Evolutionary conservation across 2,113 vertebrate species (phyloP).

Genomic region (Burhinus bistriatus): DNA sequence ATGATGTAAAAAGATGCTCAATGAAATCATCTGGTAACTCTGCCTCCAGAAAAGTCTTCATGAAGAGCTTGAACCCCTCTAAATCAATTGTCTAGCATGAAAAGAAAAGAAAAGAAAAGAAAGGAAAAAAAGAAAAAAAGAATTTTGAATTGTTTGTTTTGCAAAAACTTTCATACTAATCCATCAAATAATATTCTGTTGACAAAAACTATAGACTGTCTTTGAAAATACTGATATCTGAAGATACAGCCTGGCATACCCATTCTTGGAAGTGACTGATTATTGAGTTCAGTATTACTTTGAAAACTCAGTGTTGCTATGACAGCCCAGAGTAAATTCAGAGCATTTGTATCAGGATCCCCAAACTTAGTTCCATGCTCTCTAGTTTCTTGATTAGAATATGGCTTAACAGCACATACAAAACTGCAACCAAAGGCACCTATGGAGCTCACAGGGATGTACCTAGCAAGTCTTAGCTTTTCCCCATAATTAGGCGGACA

Average conservation of each 20-base stretch:
- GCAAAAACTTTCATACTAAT: neutral
- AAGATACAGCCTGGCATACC: neutral
- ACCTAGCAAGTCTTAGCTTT: neutral
- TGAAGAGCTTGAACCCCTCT: conserved; percentile 93
- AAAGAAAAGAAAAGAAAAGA: neutral
- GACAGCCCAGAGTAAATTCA: neutral
- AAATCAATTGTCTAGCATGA: conserved; percentile 87
- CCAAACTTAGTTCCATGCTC: neutral
- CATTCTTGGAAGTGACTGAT: neutral
- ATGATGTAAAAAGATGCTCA: conserved; percentile 91
- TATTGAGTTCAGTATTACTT: neutral
- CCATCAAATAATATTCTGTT: neutral
- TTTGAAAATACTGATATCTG: neutral
- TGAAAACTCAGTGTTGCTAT: neutral
- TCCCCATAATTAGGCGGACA: neutral
- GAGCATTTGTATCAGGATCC: neutral
- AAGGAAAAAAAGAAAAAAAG: neutral
- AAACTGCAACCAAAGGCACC: neutral
- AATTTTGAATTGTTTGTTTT: neutral
- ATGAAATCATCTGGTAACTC: conserved; percentile 89
- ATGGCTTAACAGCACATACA: neutral
- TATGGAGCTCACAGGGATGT: neutral
- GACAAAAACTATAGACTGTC: neutral
- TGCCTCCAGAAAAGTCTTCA: conserved; percentile 94
- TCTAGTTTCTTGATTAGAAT: neutral